These are phyloP conservation scores for Enteromius fasciolatus DNA, from an alignment of 2,797 vertebrate species.

Conservation along the genomic window DNA sequence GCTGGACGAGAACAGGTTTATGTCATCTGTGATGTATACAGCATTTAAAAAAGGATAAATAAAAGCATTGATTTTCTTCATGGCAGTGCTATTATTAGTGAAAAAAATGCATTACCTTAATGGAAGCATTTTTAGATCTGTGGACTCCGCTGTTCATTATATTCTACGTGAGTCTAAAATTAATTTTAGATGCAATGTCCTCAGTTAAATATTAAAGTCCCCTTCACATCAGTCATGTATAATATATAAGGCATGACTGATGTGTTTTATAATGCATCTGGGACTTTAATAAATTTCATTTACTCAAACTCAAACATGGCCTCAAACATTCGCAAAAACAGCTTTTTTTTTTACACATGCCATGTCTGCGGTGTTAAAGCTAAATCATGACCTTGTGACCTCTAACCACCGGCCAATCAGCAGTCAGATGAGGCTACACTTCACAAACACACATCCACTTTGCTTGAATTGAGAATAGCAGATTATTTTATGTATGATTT, in stretches of 20 bases:
- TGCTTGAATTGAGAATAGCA: too few relatives aligned
- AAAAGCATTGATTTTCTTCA: background rate
- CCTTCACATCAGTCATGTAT: background rate
- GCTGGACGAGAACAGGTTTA: conserved; percentile 29
- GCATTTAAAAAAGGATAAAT: background rate
- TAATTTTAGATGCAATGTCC: background rate
- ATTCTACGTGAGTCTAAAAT: background rate
- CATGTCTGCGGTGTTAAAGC: background rate
- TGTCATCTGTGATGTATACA: background rate
- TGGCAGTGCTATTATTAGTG: background rate
- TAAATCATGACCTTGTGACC: background rate
- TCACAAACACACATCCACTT: background rate
- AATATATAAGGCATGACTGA: background rate
- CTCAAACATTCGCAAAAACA: too few relatives aligned
- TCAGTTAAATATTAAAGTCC: conserved; percentile 5
- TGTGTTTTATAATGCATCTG: background rate
- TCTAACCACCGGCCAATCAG: background rate
- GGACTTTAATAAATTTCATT: background rate
- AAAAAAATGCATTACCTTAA: background rate
- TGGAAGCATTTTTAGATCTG: background rate
- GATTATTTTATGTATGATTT: background rate
- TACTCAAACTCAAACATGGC: background rate
- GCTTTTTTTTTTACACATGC: background rate
- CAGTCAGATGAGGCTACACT: background rate
- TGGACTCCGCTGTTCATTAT: background rate